Evolutionary conservation across 2,113 vertebrate genomes (phyloP).

Genomic region (Microcebus tavaratra): DNA sequence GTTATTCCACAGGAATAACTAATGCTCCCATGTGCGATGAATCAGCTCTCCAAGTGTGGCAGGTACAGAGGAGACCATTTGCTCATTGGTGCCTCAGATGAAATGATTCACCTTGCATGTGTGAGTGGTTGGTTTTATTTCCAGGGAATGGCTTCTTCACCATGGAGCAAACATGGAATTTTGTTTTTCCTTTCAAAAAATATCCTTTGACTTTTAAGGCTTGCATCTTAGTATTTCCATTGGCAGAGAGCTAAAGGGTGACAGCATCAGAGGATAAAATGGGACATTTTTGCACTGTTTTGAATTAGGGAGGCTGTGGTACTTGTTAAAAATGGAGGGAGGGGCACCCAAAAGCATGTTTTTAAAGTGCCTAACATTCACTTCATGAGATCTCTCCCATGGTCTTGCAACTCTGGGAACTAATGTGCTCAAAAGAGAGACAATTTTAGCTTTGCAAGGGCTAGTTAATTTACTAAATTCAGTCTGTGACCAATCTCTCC

Average conservation of each 20-base stretch:
- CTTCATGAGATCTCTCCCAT: neutral
- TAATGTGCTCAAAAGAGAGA: neutral
- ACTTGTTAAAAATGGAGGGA: constrained; percentile 37
- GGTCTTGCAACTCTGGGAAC: neutral
- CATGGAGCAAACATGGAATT: neutral
- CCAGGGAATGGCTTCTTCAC: constrained; percentile 22
- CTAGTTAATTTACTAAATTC: constrained; percentile 10
- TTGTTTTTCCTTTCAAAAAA: constrained; percentile 57
- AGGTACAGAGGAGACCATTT: neutral
- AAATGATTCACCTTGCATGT: neutral
- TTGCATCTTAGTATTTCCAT: constrained; percentile 29
- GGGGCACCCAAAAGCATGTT: neutral
- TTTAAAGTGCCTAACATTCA: neutral
- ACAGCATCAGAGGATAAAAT: constrained; percentile 53
- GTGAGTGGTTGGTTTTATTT: neutral
- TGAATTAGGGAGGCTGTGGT: constrained; percentile 33
- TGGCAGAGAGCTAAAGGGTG: constrained; percentile 50
- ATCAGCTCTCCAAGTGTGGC: neutral
- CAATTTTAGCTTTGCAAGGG: neutral
- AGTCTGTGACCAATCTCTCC: neutral
- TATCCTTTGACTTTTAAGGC: constrained; percentile 53
- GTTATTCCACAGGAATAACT: neutral
- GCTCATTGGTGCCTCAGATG: neutral
- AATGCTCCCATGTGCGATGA: neutral
- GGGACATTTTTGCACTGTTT: constrained; percentile 52